Base-by-base conservation (phyloP, 2,113 vertebrate species). In the Cynocephalus volans region DNA sequence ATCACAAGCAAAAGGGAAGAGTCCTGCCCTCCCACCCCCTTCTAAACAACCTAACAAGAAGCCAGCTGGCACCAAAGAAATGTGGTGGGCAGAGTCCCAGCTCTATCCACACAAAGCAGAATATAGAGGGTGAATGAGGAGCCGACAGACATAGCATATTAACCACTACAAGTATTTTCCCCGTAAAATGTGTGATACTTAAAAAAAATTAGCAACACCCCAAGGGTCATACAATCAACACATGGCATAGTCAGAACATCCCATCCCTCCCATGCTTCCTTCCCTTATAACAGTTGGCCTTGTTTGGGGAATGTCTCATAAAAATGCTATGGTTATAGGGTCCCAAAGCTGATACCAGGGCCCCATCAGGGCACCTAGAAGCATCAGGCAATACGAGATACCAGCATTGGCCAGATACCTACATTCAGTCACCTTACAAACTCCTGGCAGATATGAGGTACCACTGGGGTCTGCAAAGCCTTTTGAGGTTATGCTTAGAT, bases 141-240 rank as follows among this genome's bases (percentile, higher is more conserved):
- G 21, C 86, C 77, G 41, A 91, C 58, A 33, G 18, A 76, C 52
- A 84, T 13, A 60, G 33, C 14, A 50, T 41, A 65, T 54, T 56
- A 90, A 88, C n/a, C 31, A 96, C 67, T 31, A 45, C 19, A 58
- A 76, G 48, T 14, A 45, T 58, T 92, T 88, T 50, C 60, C 31
- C 93, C n/a, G 94, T 64, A 83, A 75, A 88, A 62, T 72, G 14
- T 31, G 4, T 77, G 81, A 84, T 48, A n/a, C 52, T 62, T 85
- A 79, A 70, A 97, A 97, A 45, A 64, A 70, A 33, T 76, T 48
- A 65, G 67, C 52, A 41, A 36, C 21, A 48, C 4, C 52, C 36
- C 26, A 41, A 33, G 36, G 19, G 54, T 70, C 60, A 76, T n/a
- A n/a, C 8, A 58, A 23, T 95, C 72, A 48, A 28, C 54, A 62